Evolutionary conservation across 2,888 invertebrate species (phyloP), one percentile per base, ranked within the genome.

Genomic region (Eristalis intricaria): DNA sequence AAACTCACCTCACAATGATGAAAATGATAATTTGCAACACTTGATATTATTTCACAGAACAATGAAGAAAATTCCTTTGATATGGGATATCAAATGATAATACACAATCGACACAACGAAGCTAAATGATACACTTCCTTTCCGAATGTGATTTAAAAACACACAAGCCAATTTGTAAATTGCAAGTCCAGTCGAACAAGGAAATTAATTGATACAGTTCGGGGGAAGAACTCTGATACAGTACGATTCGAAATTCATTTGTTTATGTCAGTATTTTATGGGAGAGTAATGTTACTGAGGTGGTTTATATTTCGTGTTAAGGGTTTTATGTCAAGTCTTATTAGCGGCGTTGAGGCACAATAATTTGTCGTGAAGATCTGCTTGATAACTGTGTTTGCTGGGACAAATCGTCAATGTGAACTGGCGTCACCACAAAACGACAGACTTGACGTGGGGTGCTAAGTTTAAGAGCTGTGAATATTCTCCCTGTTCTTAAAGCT

Each of bases 1-100:
- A 0, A 73, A 40, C 65, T 79, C 66, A 70, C 73, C 85, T 74
- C 35, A 38, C 23, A 65, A 84, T 80, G 65, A 63, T 66, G 84
- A 75, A n/a, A 85, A 81, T 77, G 38, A 38, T 76, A 38, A 70
- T 60, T 7, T 63, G 38, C 19, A 35, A 40, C 60, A 60, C 22
- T 35, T 69, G 74, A 73, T 69, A 35, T 73, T 38, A n/a, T 50
- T 61, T 63, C 50, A 43, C 10, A 69, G 63, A 77, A 73, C 29
- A 77, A 68, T 19, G 29, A 58, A 66, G 26, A 78, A 63, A 64
- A 22, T 7, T 22, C 56, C 3, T 8, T n/a, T 29, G 15, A 43
- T 15, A 64, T 63, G 22, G 63, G 40, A 65, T 66, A 74, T 40
- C 56, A 32, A 43, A 32, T 32, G n/a, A 15, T 2, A 61, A 35